phyloP scores from a whole-genome alignment of 1,140 invertebrate species.

The Drosophila chauvacae region DNA sequence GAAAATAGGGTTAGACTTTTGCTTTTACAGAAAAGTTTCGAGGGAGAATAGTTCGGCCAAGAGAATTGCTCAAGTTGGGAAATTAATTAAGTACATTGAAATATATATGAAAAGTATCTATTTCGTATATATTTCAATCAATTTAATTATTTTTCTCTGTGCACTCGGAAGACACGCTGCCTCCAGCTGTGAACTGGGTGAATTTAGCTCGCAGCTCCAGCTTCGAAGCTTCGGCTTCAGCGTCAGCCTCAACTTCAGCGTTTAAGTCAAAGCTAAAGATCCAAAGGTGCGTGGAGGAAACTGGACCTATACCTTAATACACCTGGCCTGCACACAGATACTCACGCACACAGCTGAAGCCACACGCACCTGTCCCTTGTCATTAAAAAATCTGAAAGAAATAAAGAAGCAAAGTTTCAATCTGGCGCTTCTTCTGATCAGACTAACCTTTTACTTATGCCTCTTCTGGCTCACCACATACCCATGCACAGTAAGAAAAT shows the following conservation, averaged over 20 bases:
- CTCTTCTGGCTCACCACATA: not conserved
- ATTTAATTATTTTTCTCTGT: not conserved
- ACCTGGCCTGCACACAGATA: conserved; percentile 4
- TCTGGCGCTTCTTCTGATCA: conserved; percentile 17
- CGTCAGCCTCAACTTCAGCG: not conserved
- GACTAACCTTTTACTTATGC: conserved; percentile 34
- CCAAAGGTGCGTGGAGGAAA: conserved; percentile 1
- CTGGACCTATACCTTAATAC: conserved; percentile 12
- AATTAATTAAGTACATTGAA: no score
- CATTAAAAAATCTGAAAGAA: conserved; percentile 34
- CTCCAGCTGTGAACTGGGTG: conserved; percentile 24
- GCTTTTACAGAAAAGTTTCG: not conserved
- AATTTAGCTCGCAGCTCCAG: conserved; percentile 16
- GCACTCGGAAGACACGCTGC: not conserved
- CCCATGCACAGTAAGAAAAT: not conserved
- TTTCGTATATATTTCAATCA: not conserved
- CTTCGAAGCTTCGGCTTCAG: not conserved
- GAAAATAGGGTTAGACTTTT: not conserved
- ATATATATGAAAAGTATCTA: no score
- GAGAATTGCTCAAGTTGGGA: no score
- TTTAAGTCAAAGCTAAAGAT: conserved; percentile 23
- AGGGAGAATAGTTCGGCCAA: no score
- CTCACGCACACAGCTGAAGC: conserved; percentile 4
- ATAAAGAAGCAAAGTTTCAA: conserved; percentile 36
- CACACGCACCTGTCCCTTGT: conserved; percentile 48